Conservation (phyloP, 2,797 vertebrate genomes). For the Fistularia tabacaria region DNA sequence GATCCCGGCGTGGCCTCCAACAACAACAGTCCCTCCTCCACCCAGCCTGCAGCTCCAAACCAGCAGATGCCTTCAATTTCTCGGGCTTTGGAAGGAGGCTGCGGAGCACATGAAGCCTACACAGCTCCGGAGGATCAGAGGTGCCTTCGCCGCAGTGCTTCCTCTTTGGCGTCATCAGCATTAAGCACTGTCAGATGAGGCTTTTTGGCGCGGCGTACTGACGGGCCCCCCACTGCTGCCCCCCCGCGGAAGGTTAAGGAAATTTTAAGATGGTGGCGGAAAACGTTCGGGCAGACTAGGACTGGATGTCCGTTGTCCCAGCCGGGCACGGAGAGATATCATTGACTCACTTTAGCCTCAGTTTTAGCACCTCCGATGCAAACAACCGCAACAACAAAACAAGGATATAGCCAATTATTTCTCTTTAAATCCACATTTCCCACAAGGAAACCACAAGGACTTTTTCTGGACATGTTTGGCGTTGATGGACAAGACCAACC, state of each 20-base stretch:
- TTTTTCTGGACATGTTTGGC: no score
- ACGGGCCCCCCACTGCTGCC: conserved; percentile 47
- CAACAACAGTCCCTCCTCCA: conserved; percentile 14
- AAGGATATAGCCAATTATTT: no score
- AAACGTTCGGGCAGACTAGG: conserved; percentile 34
- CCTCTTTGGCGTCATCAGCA: conserved; percentile 69
- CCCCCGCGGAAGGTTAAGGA: conserved; percentile 63
- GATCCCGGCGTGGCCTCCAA: conserved; percentile 4
- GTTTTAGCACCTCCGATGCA: no score
- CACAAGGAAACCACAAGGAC: no score
- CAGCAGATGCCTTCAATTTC: conserved; percentile 70
- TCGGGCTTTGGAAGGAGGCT: conserved; percentile 39
- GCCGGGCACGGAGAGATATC: conserved; percentile 22
- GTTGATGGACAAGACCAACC: no score
- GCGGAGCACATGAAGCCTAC: conserved; percentile 61
- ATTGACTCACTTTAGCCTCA: conserved; percentile 26
- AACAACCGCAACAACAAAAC: no score
- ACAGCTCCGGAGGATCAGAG: conserved; percentile 62
- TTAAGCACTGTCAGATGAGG: conserved; percentile 75
- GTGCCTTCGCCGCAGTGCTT: conserved; percentile 59
- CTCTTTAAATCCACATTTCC: no score
- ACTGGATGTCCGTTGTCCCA: conserved; percentile 43
- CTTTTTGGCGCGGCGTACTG: conserved; percentile 16
- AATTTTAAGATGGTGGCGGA: conserved; percentile 37
- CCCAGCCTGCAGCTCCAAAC: conserved; percentile 35